Evolutionary conservation across 2,797 vertebrate species (phyloP).

Genomic region (Gila robusta): DNA sequence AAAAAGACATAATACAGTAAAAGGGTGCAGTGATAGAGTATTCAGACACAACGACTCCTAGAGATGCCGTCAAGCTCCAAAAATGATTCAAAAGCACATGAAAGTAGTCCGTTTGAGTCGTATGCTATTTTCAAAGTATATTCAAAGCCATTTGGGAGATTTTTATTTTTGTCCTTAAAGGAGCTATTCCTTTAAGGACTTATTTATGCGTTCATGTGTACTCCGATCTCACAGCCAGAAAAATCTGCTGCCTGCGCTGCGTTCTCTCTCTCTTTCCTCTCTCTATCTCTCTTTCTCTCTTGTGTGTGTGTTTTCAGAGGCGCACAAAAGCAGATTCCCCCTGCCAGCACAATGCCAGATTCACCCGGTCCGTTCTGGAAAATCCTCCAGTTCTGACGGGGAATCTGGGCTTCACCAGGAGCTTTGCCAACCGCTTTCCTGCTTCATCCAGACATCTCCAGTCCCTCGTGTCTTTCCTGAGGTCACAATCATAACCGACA

Average conservation of each 20-base stretch:
- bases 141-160: neutral
- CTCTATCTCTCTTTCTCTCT: too few relatives aligned
- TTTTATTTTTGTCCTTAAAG: neutral
- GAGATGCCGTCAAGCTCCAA: neutral
- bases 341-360: conserved; percentile 32
- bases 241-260: neutral
- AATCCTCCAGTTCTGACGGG: conserved; percentile 18
- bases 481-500: neutral
- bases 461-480: conserved; percentile 2
- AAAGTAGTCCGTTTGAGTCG: too few relatives aligned
- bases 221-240: conserved; percentile 11
- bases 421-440: neutral
- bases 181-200: conserved; percentile 18
- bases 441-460: neutral
- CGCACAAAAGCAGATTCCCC: conserved; percentile 31
- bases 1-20: conserved; percentile 3
- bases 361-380: conserved; percentile 34
- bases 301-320: conserved; percentile 22
- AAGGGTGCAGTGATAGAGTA: conserved; percentile 24
- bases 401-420: neutral
- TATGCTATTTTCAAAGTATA: neutral
- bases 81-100: neutral
- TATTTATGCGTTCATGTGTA: neutral
- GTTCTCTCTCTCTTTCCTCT: neutral
- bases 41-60: neutral